Conservation (phyloP, 2,113 vertebrate species). For the Carassius carassius region DNA sequence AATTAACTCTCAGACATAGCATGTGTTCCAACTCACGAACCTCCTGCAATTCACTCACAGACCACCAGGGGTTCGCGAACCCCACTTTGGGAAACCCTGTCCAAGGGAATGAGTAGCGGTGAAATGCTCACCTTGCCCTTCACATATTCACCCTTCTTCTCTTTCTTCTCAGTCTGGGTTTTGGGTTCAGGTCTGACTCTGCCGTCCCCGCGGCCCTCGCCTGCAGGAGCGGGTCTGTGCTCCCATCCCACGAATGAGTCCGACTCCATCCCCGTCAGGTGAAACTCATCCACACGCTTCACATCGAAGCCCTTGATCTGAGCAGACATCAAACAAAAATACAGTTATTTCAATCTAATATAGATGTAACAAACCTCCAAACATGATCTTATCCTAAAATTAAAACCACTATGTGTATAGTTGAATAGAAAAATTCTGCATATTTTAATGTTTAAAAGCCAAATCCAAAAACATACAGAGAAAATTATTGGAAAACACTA, state of each 20-base stretch:
- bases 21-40: no score
- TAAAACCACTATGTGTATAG: no score
- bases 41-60: no score
- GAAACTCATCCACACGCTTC: slow-evolving; percentile 91
- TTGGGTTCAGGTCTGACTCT: slow-evolving; percentile 81
- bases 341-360: not conserved
- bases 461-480: no score
- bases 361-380: no score
- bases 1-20: no score
- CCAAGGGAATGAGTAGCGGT: not conserved
- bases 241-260: slow-evolving; percentile 89
- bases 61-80: no score
- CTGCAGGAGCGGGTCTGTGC: slow-evolving; percentile 79
- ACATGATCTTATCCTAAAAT: no score
- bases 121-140: slow-evolving; percentile 84
- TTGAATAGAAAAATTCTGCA: no score
- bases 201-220: slow-evolving; percentile 82
- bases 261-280: slow-evolving; percentile 84
- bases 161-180: slow-evolving; percentile 73
- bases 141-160: slow-evolving; percentile 67
- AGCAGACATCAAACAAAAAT: not conserved
- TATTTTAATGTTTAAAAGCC: no score
- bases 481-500: no score
- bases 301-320: slow-evolving; percentile 94
- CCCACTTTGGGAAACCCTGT: no score